A percentile compares a stretch with the other conserved stretches of the same genome.
Evolutionary conservation across 2,888 invertebrate species (phyloP).

Genomic region (Dynastes grantii): DNA sequence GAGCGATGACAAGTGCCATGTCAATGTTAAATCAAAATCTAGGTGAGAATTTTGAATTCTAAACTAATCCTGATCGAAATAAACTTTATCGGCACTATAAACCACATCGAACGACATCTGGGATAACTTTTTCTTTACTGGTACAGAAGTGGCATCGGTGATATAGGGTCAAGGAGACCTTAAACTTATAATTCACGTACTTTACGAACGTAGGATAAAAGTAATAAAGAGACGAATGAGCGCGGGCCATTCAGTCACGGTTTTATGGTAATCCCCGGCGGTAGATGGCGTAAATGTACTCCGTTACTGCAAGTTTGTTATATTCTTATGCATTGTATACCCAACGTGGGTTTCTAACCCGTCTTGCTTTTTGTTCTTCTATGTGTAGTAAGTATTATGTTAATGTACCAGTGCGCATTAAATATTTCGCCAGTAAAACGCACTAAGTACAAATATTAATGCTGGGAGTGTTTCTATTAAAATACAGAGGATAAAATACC

Average conservation of each 20-base stretch:
- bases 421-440: background rate
- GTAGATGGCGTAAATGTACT: conserved; percentile 9
- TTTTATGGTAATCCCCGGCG: conserved; percentile 22
- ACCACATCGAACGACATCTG: conserved; percentile 9
- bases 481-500: background rate
- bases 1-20: too few species aligned
- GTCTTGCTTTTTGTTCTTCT: background rate
- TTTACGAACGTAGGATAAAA: conserved; percentile 34
- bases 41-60: background rate
- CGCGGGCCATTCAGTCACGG: conserved; percentile 17
- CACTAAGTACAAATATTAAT: background rate
- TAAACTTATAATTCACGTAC: conserved; percentile 35
- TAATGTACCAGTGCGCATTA: background rate
- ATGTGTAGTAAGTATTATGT: background rate
- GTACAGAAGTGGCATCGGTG: background rate
- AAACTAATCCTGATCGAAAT: conserved; percentile 20
- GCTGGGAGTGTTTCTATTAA: background rate
- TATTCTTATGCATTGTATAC: background rate
- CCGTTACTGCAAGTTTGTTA: conserved; percentile 18
- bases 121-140: background rate
- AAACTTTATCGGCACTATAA: conserved; percentile 17
- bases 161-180: background rate
- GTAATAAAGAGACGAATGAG: conserved; percentile 38
- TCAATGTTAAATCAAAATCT: background rate
- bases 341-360: background rate